Evolutionary conservation across 2,113 vertebrate species (phyloP), one percentile per base, ranked within the genome.

Genomic region (Phrynosoma blainvillii): DNA sequence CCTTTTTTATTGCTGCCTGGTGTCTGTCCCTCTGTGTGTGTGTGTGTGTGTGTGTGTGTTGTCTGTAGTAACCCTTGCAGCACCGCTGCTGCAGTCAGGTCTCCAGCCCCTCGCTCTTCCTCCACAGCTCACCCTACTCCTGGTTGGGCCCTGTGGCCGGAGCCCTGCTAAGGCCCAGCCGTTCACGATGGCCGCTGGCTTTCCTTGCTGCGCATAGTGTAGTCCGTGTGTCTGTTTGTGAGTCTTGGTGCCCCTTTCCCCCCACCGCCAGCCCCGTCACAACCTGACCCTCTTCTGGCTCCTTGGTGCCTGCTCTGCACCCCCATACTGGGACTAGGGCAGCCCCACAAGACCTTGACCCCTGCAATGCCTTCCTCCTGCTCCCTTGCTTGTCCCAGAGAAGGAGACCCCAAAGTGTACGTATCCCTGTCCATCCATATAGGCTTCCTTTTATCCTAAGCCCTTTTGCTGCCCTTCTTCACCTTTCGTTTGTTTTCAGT

Each of bases 1-100:
- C 93, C 96, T 95, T 94, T 86, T 87, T 79, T 84, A 84, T 79
- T 89, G 91, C 93, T 93, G 93, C 94, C 56, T 86, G 87, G 65
- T 88, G 70, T 30, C 84, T 79, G 66, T 25, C 11, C 21, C 70
- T 88, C 79, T 78, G 52, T 65, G 25, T 56, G 42, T 32, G 42
- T 78, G 25, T 23, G 30, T 75, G n/a, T 47, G 54, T 89, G 79
- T 65, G n/a, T 65, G 16, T 79, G 32, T n/a, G n/a, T 79, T 40
- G 6, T 10, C n/a, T 86, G 66, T 32, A n/a, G 42, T 25, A 1
- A 66, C 70, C 73, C 86, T 82, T 87, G 52, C 86, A 42, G 12
- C 20, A 36, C 85, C 71, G 66, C 85, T 47, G 47, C 47, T 47
- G 47, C 47, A 16, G 76, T 5, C 5, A 7, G 47, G 47, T 47